These are phyloP conservation scores for Nothoprocta perdicaria DNA, from an alignment of 2,113 vertebrate species.

Conservation along the genomic window DNA sequence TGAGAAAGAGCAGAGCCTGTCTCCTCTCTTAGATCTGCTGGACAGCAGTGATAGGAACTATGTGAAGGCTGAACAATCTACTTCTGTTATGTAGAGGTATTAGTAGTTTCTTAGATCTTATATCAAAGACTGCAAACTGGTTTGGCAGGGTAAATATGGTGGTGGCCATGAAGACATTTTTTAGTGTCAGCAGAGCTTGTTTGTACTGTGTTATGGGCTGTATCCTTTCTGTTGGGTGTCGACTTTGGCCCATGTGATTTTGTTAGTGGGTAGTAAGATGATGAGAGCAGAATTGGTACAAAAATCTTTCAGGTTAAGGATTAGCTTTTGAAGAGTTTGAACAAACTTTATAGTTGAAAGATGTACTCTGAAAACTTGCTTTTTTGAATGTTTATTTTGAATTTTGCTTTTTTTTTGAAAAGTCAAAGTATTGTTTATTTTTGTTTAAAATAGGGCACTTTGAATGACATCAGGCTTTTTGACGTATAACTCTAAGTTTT, in stretches of 20 bases:
- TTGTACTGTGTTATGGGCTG: neutral
- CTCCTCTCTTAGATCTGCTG: neutral
- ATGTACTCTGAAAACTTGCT: neutral
- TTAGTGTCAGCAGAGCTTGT: neutral
- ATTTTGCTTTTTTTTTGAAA: neutral
- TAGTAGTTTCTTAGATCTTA: neutral
- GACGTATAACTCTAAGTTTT: neutral
- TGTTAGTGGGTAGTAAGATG: neutral
- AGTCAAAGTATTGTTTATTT: neutral
- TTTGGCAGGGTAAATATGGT: neutral
- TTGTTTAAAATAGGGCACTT: neutral
- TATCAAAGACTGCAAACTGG: neutral
- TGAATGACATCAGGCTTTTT: neutral
- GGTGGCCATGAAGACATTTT: neutral
- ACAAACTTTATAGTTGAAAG: neutral
- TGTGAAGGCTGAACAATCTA: neutral
- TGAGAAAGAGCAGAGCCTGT: neutral
- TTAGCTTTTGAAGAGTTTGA: neutral
- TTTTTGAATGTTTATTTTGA: neutral
- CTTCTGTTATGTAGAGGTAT: neutral
- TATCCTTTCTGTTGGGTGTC: neutral
- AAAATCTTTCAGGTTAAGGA: neutral
- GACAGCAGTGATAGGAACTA: neutral
- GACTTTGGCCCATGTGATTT: neutral
- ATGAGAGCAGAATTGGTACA: fast-evolving